Percentiles rank a stretch among this genome's conserved stretches.
phyloP scores from a whole-genome alignment of 2,113 vertebrate genomes.

The Paramisgurnus dabryanus region DNA sequence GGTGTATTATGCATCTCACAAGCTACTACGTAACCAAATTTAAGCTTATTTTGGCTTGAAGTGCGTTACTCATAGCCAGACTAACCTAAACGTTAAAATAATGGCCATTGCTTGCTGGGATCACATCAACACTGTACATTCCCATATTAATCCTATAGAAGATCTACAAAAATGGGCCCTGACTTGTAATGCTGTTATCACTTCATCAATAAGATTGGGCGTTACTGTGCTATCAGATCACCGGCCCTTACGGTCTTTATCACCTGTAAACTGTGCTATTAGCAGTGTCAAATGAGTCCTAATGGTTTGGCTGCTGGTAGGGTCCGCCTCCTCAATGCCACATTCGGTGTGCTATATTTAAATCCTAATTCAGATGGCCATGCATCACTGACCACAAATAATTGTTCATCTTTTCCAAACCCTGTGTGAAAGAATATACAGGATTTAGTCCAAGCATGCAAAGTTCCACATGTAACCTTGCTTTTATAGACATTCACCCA shows the following conservation, averaged over 20 bases:
- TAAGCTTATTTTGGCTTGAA: no score
- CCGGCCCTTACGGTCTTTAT: constrained; percentile 62
- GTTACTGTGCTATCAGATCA: background rate
- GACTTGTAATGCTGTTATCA: background rate
- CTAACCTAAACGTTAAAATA: no score
- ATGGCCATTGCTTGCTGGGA: no score
- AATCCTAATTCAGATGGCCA: constrained; percentile 67
- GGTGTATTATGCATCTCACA: no score
- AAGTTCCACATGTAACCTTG: constrained; percentile 26
- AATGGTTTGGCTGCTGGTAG: constrained; percentile 35
- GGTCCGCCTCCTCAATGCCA: constrained; percentile 15
- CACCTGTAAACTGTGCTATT: constrained; percentile 70
- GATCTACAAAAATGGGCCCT: background rate
- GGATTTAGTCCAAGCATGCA: background rate
- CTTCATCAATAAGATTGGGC: background rate
- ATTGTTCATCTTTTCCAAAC: constrained; percentile 62
- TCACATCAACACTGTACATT: no score
- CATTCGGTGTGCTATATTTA: constrained; percentile 68
- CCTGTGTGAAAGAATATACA: background rate
- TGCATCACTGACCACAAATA: constrained; percentile 68
- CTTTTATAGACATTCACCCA: constrained; percentile 30
- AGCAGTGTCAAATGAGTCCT: constrained; percentile 48
- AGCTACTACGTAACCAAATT: no score
- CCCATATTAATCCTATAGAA: no score
- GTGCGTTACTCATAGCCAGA: no score